Percentiles rank a stretch among this genome's conserved stretches.
Evolutionary conservation across 2,113 vertebrate species (phyloP).

Genomic region (Neofelis nebulosa): DNA sequence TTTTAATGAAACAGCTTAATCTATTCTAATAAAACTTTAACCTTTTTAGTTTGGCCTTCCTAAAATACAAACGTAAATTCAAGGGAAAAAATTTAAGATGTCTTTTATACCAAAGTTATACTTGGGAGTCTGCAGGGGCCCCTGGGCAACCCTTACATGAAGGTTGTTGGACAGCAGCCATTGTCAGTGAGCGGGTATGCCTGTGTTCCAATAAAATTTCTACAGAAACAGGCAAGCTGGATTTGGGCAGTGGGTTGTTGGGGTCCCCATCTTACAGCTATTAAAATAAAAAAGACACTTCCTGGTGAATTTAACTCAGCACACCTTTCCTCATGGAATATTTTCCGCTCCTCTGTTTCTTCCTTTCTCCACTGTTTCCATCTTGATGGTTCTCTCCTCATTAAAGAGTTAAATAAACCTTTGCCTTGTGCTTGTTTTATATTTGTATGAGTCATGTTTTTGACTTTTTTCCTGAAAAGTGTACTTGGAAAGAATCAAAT

Average conservation of each 20-base stretch:
- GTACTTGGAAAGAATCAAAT: not conserved
- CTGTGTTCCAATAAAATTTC: not conserved
- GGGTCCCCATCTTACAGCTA: not conserved
- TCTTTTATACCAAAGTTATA: not conserved
- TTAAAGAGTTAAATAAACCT: not conserved
- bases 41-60: not conserved
- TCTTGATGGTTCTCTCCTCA: not conserved
- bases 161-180: not conserved
- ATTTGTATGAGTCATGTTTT: not conserved
- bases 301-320: not conserved
- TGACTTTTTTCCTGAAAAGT: not conserved
- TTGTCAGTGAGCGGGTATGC: not conserved
- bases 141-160: not conserved
- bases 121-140: not conserved
- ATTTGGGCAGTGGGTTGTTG: not conserved
- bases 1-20: constrained; percentile 26
- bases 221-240: not conserved
- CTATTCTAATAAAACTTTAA: not conserved
- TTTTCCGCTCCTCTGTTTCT: not conserved
- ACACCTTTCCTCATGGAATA: not conserved
- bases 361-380: not conserved
- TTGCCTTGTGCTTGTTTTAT: not conserved
- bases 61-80: not conserved
- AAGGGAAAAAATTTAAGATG: not conserved
- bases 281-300: not conserved